Percentiles rank a stretch among this genome's conserved stretches.
Conservation (phyloP, 2,797 vertebrate species). For the Lepus townsendii region DNA sequence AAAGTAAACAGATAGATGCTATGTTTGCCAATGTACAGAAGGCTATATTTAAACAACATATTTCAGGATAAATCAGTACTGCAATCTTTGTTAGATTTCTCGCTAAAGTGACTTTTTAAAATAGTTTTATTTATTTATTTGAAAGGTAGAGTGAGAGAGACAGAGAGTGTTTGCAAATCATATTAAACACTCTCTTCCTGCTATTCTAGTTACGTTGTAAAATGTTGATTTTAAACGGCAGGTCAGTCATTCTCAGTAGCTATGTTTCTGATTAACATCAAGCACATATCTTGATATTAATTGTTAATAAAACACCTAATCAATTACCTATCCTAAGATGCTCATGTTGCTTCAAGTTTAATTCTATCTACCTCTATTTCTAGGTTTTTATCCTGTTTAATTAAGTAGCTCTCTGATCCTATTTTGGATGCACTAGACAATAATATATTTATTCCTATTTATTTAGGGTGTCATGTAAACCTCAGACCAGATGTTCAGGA, state of each 20-base stretch:
- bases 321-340: conserved; percentile 23
- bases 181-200: neutral
- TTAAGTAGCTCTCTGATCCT: conserved; percentile 33
- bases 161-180: no score
- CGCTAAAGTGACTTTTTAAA: conserved; percentile 35
- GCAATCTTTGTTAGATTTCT: conserved; percentile 27
- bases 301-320: conserved; percentile 45
- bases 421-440: neutral
- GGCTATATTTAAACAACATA: conserved; percentile 40
- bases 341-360: conserved; percentile 58
- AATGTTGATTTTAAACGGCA: conserved; percentile 10
- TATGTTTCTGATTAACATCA: conserved; percentile 53
- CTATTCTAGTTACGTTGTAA: conserved; percentile 16
- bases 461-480: conserved; percentile 46
- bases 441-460: conserved; percentile 10
- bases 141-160: no score
- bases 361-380: conserved; percentile 48
- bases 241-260: conserved; percentile 45
- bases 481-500: neutral
- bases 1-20: neutral
- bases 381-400: conserved; percentile 30
- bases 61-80: conserved; percentile 35
- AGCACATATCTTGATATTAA: conserved; percentile 8
- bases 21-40: neutral
- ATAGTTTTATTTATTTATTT: neutral